These are phyloP conservation scores for Basileuterus tristriatus DNA, from an alignment of 2,797 vertebrate species.

Conservation along the genomic window DNA sequence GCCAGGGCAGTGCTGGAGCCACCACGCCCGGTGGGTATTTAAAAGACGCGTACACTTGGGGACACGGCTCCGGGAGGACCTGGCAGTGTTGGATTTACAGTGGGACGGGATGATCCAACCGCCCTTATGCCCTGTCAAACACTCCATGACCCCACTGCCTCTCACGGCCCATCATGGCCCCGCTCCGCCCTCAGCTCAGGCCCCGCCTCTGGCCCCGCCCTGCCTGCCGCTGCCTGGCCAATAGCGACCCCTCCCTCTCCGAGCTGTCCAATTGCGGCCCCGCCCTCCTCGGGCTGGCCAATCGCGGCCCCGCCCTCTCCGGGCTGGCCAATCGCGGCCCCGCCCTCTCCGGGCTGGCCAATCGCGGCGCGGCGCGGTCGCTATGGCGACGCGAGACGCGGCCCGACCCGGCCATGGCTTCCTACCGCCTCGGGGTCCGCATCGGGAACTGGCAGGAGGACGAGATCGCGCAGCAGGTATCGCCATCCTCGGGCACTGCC, in stretches of 20 bases:
- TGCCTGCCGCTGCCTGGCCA: fast-evolving
- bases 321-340: fast-evolving
- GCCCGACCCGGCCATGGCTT: background rate
- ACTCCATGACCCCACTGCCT: fast-evolving
- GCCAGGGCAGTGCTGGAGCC: background rate
- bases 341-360: background rate
- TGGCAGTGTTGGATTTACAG: fast-evolving
- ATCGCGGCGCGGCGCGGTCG: background rate
- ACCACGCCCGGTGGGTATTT: fast-evolving
- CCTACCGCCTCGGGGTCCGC: background rate
- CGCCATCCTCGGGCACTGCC: background rate
- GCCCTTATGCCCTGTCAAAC: fast-evolving
- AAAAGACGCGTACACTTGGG: background rate
- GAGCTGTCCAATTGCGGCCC: fast-evolving
- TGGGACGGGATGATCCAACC: fast-evolving
- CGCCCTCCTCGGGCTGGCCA: background rate
- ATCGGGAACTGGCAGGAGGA: background rate
- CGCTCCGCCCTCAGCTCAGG: background rate
- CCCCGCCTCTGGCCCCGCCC: background rate
- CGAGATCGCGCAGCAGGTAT: background rate
- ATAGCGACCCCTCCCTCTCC: background rate
- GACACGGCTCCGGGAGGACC: fast-evolving
- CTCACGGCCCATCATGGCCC: fast-evolving
- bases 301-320: fast-evolving
- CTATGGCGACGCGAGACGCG: background rate